These are phyloP conservation scores for Scaptodrosophila latifasciaeformis DNA, from an alignment of 2,888 invertebrate genomes.

Conservation along the genomic window DNA sequence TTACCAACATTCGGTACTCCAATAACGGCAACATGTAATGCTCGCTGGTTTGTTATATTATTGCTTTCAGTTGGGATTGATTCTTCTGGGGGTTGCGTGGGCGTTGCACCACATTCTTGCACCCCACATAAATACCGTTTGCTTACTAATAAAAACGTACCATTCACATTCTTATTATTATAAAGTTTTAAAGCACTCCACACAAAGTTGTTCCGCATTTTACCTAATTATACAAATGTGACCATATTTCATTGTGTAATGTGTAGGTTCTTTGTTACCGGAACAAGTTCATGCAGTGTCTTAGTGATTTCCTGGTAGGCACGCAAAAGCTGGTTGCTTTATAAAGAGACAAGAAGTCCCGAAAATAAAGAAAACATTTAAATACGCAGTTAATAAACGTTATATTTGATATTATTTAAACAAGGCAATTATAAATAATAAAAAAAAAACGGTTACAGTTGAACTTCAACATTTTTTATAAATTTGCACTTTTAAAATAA, in stretches of 20 bases:
- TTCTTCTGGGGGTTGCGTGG: conserved; percentile 3
- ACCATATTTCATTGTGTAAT: too few species aligned
- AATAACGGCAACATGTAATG: conserved; percentile 83
- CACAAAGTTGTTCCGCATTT: conserved; percentile 29
- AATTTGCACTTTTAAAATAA: too few species aligned
- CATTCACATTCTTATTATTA: too few species aligned
- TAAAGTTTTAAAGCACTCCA: conserved; percentile 32
- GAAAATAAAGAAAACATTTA: too few species aligned
- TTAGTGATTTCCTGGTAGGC: too few species aligned
- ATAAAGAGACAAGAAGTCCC: too few species aligned
- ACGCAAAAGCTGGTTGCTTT: too few species aligned
- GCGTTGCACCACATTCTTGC: background rate
- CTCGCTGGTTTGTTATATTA: conserved; percentile 34
- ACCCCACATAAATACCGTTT: conserved; percentile 31
- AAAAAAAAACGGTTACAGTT: conserved; percentile 33
- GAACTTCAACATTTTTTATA: too few species aligned
- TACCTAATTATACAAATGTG: too few species aligned
- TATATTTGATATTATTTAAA: conserved; percentile 20
- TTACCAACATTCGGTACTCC: conserved; percentile 97
- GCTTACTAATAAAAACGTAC: conserved; percentile 6
- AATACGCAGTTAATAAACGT: conserved; percentile 14
- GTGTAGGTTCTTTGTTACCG: too few species aligned
- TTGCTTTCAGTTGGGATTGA: background rate
- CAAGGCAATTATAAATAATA: conserved; percentile 22
- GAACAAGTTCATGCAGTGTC: too few species aligned